Percentiles rank a stretch among this genome's conserved stretches.
These are phyloP conservation scores for Gasterosteus nipponicus DNA, from an alignment of 2,113 vertebrate genomes.

Conservation along the genomic window DNA sequence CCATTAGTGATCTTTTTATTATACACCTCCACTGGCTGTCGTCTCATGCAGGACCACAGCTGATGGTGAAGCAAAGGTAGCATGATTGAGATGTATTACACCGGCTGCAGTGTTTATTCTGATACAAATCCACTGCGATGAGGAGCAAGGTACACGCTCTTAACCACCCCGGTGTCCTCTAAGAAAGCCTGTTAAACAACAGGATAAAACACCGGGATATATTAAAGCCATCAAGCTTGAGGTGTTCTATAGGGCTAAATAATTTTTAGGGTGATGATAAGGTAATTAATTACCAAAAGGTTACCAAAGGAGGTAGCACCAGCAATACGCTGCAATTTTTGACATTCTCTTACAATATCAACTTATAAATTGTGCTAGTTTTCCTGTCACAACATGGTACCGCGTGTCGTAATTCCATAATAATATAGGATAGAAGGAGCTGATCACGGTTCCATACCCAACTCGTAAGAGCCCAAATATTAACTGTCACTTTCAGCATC, in stretches of 20 bases:
- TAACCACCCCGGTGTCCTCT: slow-evolving; percentile 24
- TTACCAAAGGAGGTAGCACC: slow-evolving; percentile 11
- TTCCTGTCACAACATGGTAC: slow-evolving; percentile 13
- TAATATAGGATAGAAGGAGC: slow-evolving; percentile 26
- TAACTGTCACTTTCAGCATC: slow-evolving; percentile 28
- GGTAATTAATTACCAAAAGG: slow-evolving; percentile 17
- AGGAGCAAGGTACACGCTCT: slow-evolving; percentile 34
- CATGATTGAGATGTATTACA: slow-evolving; percentile 56
- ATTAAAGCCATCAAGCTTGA: slow-evolving; percentile 43
- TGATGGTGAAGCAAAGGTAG: slow-evolving; percentile 10
- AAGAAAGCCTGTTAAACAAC: slow-evolving; percentile 36
- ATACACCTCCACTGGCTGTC: slow-evolving; percentile 28
- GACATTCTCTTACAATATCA: not conserved
- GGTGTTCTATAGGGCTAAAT: not conserved
- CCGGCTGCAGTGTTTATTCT: slow-evolving; percentile 24
- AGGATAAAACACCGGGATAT: slow-evolving; percentile 45
- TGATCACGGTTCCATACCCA: slow-evolving; percentile 38
- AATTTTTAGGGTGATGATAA: not conserved
- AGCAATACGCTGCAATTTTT: not conserved
- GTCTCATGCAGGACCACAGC: slow-evolving; percentile 31
- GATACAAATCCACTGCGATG: slow-evolving; percentile 27
- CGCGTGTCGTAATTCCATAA: slow-evolving; percentile 24
- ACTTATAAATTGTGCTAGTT: slow-evolving; percentile 19
- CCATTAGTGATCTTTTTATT: slow-evolving; percentile 54
- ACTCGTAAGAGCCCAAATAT: slow-evolving; percentile 29